Base-by-base conservation (phyloP, 2,888 invertebrate genomes). In the Hypomecis punctinalis region DNA sequence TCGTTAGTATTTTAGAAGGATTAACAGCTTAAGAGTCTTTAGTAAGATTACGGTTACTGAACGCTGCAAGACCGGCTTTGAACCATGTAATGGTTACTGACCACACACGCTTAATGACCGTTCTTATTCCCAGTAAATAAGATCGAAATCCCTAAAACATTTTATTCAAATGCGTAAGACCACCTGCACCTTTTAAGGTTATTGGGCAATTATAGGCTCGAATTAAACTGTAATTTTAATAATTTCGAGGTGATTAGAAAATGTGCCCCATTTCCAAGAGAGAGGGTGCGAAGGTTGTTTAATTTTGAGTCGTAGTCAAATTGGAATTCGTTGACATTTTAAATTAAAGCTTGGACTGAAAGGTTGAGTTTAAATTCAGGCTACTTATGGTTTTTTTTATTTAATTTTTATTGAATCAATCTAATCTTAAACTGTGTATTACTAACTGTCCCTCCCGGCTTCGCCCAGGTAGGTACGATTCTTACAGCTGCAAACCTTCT, bases 131-230 rank as follows among this genome's bases (percentile, higher is more conserved):
- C 13, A 37, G 7, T 42, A n/a, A 35, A 56, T 61, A 61, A 52
- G 64, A 52, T 52, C 37, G 10, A 35, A 54, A 54, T 13, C 59
- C 37, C 45, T 45, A 33, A 8, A 43, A 23, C 51, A 57, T 47
- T 53, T 57, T 1, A 36, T 23, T 23, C 23, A 36, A 46, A 10
- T 33, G 33, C 49, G 48, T 48, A 60, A 46, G 66, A 68, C 69
- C 71, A 67, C 65, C 67, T 61, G 66, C 66, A 58, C 65, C 70
- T 68, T 74, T 69, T 72, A 57, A 70, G 72, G 69, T 75, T 74
- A 75, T 69, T 70, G 72, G 72, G 68, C 75, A 75, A 78, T 76
- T 78, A 80, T 71, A 68, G 66, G 67, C 60, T 66, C 58, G 70
- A 73, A 72, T 76, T 71, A 75, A 75, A 60, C 61, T 71, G 67